Base-by-base conservation (phyloP, 2,888 invertebrate species). In the Drosophila tanythrix region DNA sequence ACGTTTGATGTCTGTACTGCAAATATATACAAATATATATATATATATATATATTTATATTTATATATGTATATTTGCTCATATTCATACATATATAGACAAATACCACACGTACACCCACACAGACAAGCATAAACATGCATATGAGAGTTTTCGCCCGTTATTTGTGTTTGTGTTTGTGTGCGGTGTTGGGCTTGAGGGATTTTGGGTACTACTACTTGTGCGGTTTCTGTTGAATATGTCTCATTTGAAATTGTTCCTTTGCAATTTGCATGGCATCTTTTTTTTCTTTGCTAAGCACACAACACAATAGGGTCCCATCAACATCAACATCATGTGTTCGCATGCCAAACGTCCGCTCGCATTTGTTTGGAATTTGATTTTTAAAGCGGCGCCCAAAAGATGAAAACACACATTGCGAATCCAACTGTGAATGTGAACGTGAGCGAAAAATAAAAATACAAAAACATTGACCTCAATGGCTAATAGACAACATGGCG, bases 171-270 rank as follows among this genome's bases (percentile, higher is more conserved):
- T 85, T 79, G 79, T 57, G 43, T 58, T 71, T 58, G 51, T 58
- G 51, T 62, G 71, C 59, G 73, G 60, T 77, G 59, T 67, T 61
- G 72, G 48, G 40, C 31, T 61, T 67, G 60, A 56, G 53, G 38
- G 55, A 62, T 76, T 77, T 80, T 33, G 48, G 60, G 40, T 29
- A 71, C 66, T 38, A 38, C 36, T 69, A 69, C 84, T 87, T 73
- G 58, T 81, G 78, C 25, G 74, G 66, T 77, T 77, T 63, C 69
- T 67, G 38, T 63, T 78, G 79, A 87, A 87, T 84, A 85, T 85
- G 85, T 85, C 85, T 89, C 89, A 89, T 85, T 89, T 85, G 72
- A 84, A 87, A 89, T 84, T 89, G 83, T 88, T 84, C 82, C 77
- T 69, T 69, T 78, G 86, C 81, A 78, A 83, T 88, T 83, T 81